Percentiles rank a stretch among this genome's conserved stretches.
phyloP scores from a whole-genome alignment of 2,113 vertebrate species.

The Hiodon tergisus region DNA sequence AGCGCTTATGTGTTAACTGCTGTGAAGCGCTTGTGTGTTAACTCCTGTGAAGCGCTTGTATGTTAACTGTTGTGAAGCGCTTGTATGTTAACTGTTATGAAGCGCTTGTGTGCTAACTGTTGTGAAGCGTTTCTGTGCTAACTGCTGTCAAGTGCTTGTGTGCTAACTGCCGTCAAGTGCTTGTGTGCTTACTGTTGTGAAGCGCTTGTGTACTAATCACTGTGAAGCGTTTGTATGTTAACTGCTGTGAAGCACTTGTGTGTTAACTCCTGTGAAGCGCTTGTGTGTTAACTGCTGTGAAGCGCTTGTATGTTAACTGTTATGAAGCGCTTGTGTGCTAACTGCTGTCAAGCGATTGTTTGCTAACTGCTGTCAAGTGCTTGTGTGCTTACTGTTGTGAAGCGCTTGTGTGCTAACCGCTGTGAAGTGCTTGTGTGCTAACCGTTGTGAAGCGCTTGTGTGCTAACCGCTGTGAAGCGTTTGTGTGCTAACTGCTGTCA shows the following conservation, averaged over 20 bases:
- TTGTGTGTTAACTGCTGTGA: slow-evolving; percentile 49
- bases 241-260: slow-evolving; percentile 45
- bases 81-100: too few relatives aligned
- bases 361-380: slow-evolving; percentile 51
- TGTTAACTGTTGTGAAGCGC: too few relatives aligned
- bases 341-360: slow-evolving; percentile 35
- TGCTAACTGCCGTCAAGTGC: too few relatives aligned
- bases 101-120: too few relatives aligned
- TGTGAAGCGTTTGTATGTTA: slow-evolving; percentile 45
- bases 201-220: not conserved
- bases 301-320: slow-evolving; percentile 23
- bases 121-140: too few relatives aligned
- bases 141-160: too few relatives aligned
- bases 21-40: too few relatives aligned
- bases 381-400: slow-evolving; percentile 22
- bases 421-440: slow-evolving; percentile 35
- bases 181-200: too few relatives aligned
- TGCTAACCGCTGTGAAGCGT: slow-evolving; percentile 51
- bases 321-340: slow-evolving; percentile 36
- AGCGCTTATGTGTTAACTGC: too few relatives aligned
- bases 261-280: slow-evolving; percentile 29
- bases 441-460: slow-evolving; percentile 35
- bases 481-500: slow-evolving; percentile 21
- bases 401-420: slow-evolving; percentile 49
- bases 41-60: too few relatives aligned